Base-by-base conservation (phyloP, 1,140 invertebrate species). In the Hycleus cichorii region DNA sequence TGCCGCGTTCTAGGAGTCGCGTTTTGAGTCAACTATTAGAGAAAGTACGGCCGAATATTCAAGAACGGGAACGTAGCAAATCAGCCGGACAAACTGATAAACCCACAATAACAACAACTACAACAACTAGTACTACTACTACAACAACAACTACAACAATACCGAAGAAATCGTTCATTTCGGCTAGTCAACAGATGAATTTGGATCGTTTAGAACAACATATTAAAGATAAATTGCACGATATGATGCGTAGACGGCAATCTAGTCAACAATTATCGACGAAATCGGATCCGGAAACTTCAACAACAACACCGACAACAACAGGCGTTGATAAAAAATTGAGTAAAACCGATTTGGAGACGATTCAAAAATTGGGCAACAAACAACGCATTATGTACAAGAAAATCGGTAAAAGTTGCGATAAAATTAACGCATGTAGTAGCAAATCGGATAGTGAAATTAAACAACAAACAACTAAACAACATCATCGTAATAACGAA, bases 161-260 rank as follows among this genome's bases (percentile, higher is more conserved):
- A 5, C 55, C 68, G 3, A 68, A 71, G 27, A 76, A 73, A 40
- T 75, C 77, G 57, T 75, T 69, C 54, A 64, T 64, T 18, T 25
- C 63, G 48, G 10, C 43, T 43, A 59, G 49, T 46, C 62, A 67
- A n/a, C 69, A 72, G 51, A 62, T 70, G 60, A 69, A 69, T 62
- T 66, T 74, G 47, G 75, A 78, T 48, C 69, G 74, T 18, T 63
- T 78, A 4, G 76, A 78, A 63, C 68, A 70, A 6, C 76, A 78
- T 44, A 67, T 78, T 4, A 76, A 77, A 57, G 76, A 78, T 56
- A 78, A 78, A 64, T 58, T 78, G 3, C 73, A 75, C 40, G 73
- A 76, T 51, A 74, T 72, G 12, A 71, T 74, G 54, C 69, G 64
- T 42, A 57, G 70, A 47, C 49, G 69, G 32, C 70, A 70, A 46